Conservation (phyloP, 2,888 invertebrate genomes). For the Meteorus colon region DNA sequence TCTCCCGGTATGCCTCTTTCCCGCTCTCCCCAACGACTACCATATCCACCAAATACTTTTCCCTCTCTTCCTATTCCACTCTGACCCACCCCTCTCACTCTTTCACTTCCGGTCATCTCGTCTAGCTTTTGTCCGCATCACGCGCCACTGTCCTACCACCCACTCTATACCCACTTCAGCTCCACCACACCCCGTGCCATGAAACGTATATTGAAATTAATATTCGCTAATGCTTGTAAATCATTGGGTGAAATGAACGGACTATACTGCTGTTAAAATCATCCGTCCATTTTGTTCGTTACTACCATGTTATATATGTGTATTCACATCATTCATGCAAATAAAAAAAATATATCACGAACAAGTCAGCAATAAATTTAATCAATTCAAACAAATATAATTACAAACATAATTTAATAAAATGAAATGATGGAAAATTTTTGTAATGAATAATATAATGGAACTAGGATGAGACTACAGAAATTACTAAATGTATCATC, state of each 20-base stretch:
- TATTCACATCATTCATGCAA: slow-evolving; percentile 25
- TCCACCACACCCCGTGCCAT: slow-evolving; percentile 56
- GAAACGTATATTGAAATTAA: slow-evolving; percentile 72
- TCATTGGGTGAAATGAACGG: slow-evolving; percentile 68
- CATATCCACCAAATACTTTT: slow-evolving; percentile 40
- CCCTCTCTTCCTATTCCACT: slow-evolving; percentile 40
- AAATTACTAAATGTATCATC: no score
- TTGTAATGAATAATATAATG: no score
- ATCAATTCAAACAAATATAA: slow-evolving; percentile 17
- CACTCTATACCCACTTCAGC: not conserved
- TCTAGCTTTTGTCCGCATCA: slow-evolving; percentile 61
- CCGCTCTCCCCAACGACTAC: slow-evolving; percentile 38
- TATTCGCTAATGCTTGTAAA: slow-evolving; percentile 73
- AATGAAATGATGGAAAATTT: not conserved
- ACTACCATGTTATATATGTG: slow-evolving; percentile 25
- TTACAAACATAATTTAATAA: slow-evolving; percentile 3
- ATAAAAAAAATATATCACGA: slow-evolving; percentile 12
- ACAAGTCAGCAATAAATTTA: slow-evolving; percentile 23
- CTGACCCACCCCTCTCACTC: slow-evolving; percentile 24
- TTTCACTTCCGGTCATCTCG: slow-evolving; percentile 45
- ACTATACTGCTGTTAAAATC: slow-evolving; percentile 62
- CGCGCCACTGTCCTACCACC: slow-evolving; percentile 47
- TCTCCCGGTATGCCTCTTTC: slow-evolving; percentile 46
- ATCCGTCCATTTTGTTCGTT: slow-evolving; percentile 49
- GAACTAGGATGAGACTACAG: no score